A percentile compares a stretch with the other conserved stretches of the same genome.
These are phyloP conservation scores for Notoglanidium macrostoma DNA, from an alignment of 2,797 vertebrate species.

Conservation along the genomic window DNA sequence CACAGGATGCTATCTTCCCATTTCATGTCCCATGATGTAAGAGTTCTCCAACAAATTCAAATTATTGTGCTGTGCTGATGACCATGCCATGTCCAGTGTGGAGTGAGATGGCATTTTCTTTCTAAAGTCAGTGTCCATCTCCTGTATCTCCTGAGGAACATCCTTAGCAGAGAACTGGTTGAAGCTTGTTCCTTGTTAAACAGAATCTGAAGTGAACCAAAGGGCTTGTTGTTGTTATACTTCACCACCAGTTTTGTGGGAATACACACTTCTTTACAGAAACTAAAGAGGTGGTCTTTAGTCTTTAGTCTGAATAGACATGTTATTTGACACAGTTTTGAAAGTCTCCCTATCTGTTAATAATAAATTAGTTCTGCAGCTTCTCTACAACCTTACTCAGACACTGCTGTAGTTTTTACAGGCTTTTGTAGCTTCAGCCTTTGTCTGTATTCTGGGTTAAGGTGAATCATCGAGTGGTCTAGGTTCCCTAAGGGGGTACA, in stretches of 20 bases:
- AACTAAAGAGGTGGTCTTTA: background rate
- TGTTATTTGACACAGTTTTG: background rate
- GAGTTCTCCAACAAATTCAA: background rate
- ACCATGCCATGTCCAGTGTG: background rate
- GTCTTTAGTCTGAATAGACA: background rate
- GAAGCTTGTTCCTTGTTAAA: background rate
- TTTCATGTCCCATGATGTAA: background rate
- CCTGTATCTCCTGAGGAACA: background rate
- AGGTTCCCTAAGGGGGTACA: background rate
- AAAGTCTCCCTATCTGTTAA: background rate
- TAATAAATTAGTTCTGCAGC: background rate
- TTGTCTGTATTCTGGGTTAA: background rate
- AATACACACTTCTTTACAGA: background rate
- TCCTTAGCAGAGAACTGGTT: background rate
- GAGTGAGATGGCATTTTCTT: background rate
- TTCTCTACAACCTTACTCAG: background rate
- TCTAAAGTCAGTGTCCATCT: background rate
- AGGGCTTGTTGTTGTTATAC: background rate
- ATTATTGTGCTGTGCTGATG: background rate
- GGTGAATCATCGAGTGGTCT: conserved; percentile 7
- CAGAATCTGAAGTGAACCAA: background rate
- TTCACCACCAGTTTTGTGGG: background rate
- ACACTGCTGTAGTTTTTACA: background rate
- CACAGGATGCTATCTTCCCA: background rate
- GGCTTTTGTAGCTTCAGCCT: background rate